Percentiles rank a stretch among this genome's conserved stretches.
Conservation (phyloP, 2,797 vertebrate species). For the Dromococcyx pavoninus region DNA sequence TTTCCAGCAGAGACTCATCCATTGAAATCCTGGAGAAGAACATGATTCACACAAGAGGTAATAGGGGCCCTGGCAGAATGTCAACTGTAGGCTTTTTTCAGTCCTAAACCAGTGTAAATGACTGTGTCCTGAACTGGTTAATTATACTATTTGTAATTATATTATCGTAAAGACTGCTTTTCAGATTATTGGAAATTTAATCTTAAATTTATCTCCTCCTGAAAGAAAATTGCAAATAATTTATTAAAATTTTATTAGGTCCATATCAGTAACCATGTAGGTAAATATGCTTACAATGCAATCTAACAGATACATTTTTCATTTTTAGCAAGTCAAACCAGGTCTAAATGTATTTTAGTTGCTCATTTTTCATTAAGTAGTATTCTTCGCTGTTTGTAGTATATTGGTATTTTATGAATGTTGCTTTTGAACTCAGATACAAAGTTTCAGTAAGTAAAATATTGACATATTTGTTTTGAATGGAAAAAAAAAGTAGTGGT, state of each 20-base stretch:
- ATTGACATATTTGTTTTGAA: neutral
- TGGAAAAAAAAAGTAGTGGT: fast-evolving
- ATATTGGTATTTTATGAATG: neutral
- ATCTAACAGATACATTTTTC: neutral
- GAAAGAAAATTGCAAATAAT: neutral
- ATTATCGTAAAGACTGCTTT: neutral
- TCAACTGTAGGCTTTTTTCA: neutral
- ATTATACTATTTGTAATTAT: too few relatives aligned
- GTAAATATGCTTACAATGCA: neutral
- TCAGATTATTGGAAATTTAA: neutral
- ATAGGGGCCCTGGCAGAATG: neutral
- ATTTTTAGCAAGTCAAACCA: neutral
- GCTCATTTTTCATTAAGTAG: neutral
- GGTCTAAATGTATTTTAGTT: neutral
- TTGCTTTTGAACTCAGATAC: neutral
- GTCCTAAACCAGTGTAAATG: neutral
- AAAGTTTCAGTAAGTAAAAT: neutral
- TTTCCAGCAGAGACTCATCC: conserved; percentile 25
- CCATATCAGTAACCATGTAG: neutral
- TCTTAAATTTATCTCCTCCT: neutral
- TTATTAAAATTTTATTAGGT: neutral
- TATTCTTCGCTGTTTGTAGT: neutral
- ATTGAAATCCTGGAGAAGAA: conserved; percentile 17
- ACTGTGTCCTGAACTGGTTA: neutral
- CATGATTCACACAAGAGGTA: neutral